Percentiles rank a stretch among this genome's conserved stretches.
Evolutionary conservation across 1,140 invertebrate species (phyloP).

Genomic region (Hycleus cichorii): DNA sequence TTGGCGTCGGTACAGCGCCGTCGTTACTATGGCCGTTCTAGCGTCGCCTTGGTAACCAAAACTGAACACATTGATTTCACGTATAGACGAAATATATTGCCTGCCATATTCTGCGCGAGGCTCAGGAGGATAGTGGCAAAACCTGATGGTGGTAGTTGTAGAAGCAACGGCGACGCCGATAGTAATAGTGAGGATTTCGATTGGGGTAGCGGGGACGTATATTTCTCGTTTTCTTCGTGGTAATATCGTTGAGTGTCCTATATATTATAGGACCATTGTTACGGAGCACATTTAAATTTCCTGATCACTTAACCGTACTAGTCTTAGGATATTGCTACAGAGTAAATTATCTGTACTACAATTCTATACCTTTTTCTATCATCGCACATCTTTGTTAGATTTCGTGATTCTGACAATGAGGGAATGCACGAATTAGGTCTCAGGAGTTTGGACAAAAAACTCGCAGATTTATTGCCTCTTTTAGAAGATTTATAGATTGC

Average conservation of each 20-base stretch:
- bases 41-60: conserved; percentile 30
- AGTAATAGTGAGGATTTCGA: conserved; percentile 5
- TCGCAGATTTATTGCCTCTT: conserved; percentile 9
- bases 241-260: conserved; percentile 36
- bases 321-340: conserved; percentile 18
- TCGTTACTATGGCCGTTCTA: conserved; percentile 26
- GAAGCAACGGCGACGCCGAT: neutral
- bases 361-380: neutral
- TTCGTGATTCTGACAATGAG: neutral
- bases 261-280: conserved; percentile 36
- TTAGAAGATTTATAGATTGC: conserved; percentile 9
- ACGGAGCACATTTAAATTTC: conserved; percentile 32
- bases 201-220: neutral
- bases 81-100: conserved; percentile 42
- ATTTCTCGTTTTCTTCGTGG: conserved; percentile 3
- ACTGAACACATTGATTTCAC: conserved; percentile 41
- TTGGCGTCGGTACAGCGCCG: conserved; percentile 29
- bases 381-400: neutral
- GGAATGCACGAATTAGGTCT: neutral
- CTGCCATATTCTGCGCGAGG: conserved; percentile 32
- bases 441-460: conserved; percentile 3
- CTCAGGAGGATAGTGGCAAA: conserved; percentile 5
- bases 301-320: conserved; percentile 15
- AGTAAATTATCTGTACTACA: conserved; percentile 13
- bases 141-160: neutral